Base-by-base conservation (phyloP, 2,113 vertebrate genomes). In the Sinosuthora webbiana region DNA sequence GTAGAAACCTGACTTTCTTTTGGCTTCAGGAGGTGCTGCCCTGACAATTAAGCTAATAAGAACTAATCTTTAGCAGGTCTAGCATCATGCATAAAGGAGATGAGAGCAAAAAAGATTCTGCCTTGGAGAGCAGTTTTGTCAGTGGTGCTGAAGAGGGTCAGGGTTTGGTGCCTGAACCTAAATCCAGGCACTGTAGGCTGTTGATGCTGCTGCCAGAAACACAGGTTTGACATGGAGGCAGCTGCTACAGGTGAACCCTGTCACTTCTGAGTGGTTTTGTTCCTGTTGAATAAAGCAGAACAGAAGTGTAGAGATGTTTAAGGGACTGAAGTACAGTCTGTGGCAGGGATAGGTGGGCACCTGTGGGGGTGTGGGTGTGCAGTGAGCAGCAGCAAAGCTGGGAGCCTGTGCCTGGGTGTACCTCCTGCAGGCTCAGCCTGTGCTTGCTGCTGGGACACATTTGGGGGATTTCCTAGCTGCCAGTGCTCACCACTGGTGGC, bases 331-430 rank as follows among this genome's bases (percentile, higher is more conserved):
- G 15, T 35, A 8, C 7, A 5, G 45, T 28, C 31, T 63, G 24
- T 83, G 71, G 71, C 20, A 17, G 25, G 39, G 45, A 33, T 50
- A 1, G 0, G 25, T 27, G n/a, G 44, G 18, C 0, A 2, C 18
- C 33, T 18, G 3, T 0, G 1, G 37, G 37, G 10, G 1, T 4
- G 7, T 1, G 20, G 23, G 35, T 57, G 27, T 41, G 50, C 9
- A 2, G 35, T 4, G 59, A 45, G 41, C 17, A 17, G 50, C 50
- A 17, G 56, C 4, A 6, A 7, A 45, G 47, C 59, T 0, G 1
- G 23, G 28, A 81, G 39, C 14, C 0, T 7, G 5, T 3, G 9
- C 20, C 13, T 1, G 3, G 27, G 0, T 0, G 2, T 13, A 9
- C 10, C 24, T 15, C 9, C 45, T 1, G 2, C 6, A 10, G 18